Evolutionary conservation across 1,140 invertebrate species (phyloP), one percentile per base, ranked within the genome.

Genomic region (Drosophila seguyi): DNA sequence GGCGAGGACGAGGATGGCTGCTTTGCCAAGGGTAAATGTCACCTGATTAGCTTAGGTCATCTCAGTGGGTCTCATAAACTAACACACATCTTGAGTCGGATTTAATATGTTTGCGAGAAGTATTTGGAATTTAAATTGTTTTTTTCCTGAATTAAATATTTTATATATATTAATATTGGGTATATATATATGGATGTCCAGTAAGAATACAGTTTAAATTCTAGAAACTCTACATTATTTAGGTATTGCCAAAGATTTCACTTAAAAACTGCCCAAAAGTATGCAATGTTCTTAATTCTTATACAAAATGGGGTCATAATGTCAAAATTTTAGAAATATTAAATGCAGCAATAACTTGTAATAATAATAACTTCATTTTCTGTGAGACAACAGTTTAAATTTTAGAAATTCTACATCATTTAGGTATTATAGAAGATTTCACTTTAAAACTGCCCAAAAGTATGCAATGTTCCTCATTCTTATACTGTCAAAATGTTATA

Each of bases 1-100:
- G 63, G 58, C 61, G 87, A 86, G 44, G 84, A 88, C 41, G 85
- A 88, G 39, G 56, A 71, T 11, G 42, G 48, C 59, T 87, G 81
- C 38, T n/a, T 10, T n/a, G 0, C 3, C 10, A 10, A n/a, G 58
- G 86, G 85, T 90, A 90, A 88, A 74, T 58, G 16, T 53, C 13
- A 6, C 14, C 6, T 18, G 39, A 36, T n/a, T 29, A 5, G 16
- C 31, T 20, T 0, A 14, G 25, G 31, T 57, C 36, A 20, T 20
- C 20, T 13, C 2, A 56, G 18, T 38, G 55, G 8, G 1, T 4
- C 18, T 1, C 11, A 22, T n/a, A n/a, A n/a, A n/a, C n/a, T n/a
- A 8, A 27, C 22, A n/a, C 4, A 4, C 1, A 45, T 25, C 13
- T 45, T 14, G 16, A n/a, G 22, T 45, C 44, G 16, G 44, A 25